phyloP scores from a whole-genome alignment of 2,888 invertebrate species.

The Tipula confusa region DNA sequence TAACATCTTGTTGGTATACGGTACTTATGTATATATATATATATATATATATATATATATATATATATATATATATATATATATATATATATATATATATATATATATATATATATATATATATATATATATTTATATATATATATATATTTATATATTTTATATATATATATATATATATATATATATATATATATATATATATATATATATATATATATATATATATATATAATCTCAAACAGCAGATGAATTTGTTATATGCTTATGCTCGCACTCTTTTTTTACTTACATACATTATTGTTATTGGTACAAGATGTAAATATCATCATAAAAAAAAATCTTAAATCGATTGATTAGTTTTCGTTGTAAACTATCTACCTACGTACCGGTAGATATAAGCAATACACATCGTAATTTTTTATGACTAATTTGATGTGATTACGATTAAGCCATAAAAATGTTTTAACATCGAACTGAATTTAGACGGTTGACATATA shows the following conservation, averaged over 20 bases:
- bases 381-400: neutral
- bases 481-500: no score
- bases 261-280: neutral
- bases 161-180: neutral
- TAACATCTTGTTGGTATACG: neutral
- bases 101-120: neutral
- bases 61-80: neutral
- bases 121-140: neutral
- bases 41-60: neutral
- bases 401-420: neutral
- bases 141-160: no score
- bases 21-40: neutral
- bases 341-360: neutral
- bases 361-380: neutral
- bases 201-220: neutral
- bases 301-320: neutral
- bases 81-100: neutral
- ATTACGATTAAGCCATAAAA: neutral
- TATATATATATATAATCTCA: neutral
- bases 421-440: neutral
- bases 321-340: neutral
- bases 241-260: neutral
- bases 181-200: neutral
- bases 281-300: neutral
- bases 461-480: no score